phyloP scores from a whole-genome alignment of 1,140 invertebrate genomes.

The Euschistus heros region DNA sequence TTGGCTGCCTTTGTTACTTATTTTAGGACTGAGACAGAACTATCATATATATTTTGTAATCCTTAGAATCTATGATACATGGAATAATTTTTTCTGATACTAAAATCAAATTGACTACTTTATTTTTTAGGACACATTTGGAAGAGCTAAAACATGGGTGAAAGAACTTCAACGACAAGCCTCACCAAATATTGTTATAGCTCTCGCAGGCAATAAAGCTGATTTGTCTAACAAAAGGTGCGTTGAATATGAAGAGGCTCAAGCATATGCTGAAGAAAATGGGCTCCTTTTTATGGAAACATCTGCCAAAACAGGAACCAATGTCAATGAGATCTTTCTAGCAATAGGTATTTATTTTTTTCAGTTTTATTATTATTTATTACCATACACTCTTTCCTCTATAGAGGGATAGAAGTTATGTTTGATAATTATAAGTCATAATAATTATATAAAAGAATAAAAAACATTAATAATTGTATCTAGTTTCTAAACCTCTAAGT shows the following conservation, averaged over 20 bases:
- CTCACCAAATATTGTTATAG: slow-evolving; percentile 98
- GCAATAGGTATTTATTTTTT: slow-evolving; percentile 71
- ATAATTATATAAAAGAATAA: too few relatives aligned
- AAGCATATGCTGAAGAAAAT: slow-evolving; percentile 98
- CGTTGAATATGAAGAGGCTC: slow-evolving; percentile 96
- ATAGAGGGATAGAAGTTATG: too few relatives aligned
- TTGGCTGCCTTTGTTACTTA: too few relatives aligned
- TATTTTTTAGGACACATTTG: slow-evolving; percentile 85
- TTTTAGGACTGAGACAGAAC: too few relatives aligned
- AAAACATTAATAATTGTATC: too few relatives aligned
- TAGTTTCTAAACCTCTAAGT: too few relatives aligned
- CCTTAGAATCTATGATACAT: too few relatives aligned
- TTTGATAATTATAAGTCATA: too few relatives aligned
- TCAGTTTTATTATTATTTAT: too few relatives aligned
- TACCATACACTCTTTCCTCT: too few relatives aligned
- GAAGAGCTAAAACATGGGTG: slow-evolving; percentile 97
- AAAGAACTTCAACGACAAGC: slow-evolving; percentile 97
- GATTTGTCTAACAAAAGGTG: slow-evolving; percentile 94
- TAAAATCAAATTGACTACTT: neutral
- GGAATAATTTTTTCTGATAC: too few relatives aligned
- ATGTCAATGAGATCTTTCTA: slow-evolving; percentile 99
- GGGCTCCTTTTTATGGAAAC: slow-evolving; percentile 99
- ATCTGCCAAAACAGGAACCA: slow-evolving; percentile 98
- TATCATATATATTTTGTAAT: too few relatives aligned
- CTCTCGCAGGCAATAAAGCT: slow-evolving; percentile 94